phyloP scores from a whole-genome alignment of 2,797 vertebrate genomes.

The Sebastes vulpes region DNA sequence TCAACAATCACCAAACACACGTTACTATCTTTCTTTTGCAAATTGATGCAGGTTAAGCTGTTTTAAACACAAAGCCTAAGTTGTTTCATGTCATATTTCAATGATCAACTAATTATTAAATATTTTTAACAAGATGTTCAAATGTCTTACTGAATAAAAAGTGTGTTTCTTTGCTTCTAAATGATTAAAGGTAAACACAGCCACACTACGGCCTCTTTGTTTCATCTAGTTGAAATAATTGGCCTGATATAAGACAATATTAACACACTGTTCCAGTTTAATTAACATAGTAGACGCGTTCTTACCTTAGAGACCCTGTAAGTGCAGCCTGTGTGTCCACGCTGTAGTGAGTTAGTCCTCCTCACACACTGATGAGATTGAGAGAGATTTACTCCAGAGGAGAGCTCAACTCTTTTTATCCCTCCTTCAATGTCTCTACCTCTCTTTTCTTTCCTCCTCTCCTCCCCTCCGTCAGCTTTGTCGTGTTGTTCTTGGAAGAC shows the following conservation, averaged over 20 bases:
- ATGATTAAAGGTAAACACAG: background rate
- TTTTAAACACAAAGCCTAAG: background rate
- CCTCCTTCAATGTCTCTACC: conserved; percentile 49
- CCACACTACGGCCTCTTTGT: background rate
- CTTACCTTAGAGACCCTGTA: conserved; percentile 49
- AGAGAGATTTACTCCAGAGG: conserved; percentile 73
- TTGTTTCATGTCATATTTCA: background rate
- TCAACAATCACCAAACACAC: background rate
- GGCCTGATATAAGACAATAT: background rate
- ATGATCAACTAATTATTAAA: background rate
- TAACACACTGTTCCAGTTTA: background rate
- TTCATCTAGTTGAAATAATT: background rate
- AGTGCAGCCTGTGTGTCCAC: conserved; percentile 22
- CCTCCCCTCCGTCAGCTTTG: conserved; percentile 25
- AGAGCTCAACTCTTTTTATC: conserved; percentile 56
- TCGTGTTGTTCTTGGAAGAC: conserved; percentile 29
- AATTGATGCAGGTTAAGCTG: background rate
- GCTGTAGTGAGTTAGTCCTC: conserved; percentile 30
- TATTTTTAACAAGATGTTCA: background rate
- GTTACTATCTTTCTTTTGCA: background rate
- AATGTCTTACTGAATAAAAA: background rate
- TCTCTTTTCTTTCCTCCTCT: conserved; percentile 38
- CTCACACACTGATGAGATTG: conserved; percentile 74
- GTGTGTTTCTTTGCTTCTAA: background rate
- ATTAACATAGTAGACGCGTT: background rate